Conservation (phyloP, 1,140 invertebrate genomes). For the Drosophila hydei region DNA sequence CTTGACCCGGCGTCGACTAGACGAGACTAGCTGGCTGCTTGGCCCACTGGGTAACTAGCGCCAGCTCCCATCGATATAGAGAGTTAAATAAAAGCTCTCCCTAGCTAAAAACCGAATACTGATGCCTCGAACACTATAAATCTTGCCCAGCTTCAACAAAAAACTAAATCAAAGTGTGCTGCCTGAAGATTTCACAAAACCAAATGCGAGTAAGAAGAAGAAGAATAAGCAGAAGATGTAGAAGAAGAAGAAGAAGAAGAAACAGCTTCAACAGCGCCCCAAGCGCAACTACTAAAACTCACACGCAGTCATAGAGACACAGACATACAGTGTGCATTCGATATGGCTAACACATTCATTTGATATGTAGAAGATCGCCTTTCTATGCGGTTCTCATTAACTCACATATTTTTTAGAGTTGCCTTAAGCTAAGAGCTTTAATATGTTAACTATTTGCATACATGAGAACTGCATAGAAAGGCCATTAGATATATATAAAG, state of each 20-base stretch:
- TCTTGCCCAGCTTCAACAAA: conserved; percentile 52
- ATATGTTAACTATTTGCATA: too few relatives aligned
- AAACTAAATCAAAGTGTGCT: conserved; percentile 68
- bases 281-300: conserved; percentile 44
- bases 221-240: conserved; percentile 23
- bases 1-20: conserved; percentile 45
- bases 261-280: conserved; percentile 33
- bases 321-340: conserved; percentile 24
- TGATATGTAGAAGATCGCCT: not conserved
- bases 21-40: not conserved
- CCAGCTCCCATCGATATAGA: conserved; percentile 24
- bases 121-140: conserved; percentile 63
- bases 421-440: too few relatives aligned
- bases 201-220: conserved; percentile 28
- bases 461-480: too few relatives aligned
- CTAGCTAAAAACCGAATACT: conserved; percentile 46
- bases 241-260: conserved; percentile 36
- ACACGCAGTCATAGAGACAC: conserved; percentile 39
- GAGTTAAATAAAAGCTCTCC: conserved; percentile 14
- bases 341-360: not conserved
- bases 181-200: conserved; percentile 58
- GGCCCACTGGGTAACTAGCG: conserved; percentile 43
- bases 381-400: not conserved
- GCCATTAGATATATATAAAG: too few relatives aligned
- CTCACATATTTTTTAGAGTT: too few relatives aligned